phyloP scores from a whole-genome alignment of 2,888 invertebrate genomes.

The Drosophila demipolita region DNA sequence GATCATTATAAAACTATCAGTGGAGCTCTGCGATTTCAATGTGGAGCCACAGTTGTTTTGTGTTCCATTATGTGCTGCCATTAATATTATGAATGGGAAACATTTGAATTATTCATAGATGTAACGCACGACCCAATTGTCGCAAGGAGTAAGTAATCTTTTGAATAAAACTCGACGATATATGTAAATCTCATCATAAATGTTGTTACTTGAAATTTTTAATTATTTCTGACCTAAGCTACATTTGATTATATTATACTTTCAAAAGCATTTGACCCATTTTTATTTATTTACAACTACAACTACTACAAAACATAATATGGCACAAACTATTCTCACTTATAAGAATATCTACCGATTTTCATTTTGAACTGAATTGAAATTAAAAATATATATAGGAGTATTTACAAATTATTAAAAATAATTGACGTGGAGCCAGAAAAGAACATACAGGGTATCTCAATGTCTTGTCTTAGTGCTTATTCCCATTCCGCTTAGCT shows the following conservation, averaged over 20 bases:
- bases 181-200: background rate
- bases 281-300: background rate
- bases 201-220: background rate
- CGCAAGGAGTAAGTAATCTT: constrained; percentile 51
- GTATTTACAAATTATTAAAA: background rate
- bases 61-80: constrained; percentile 66
- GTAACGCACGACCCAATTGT: constrained; percentile 61
- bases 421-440: background rate
- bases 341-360: background rate
- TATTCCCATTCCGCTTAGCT: background rate
- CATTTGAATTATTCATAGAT: constrained; percentile 73
- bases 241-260: background rate
- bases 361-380: background rate
- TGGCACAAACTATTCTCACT: background rate
- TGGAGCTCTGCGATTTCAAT: constrained; percentile 4
- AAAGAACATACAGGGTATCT: constrained; percentile 20
- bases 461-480: background rate
- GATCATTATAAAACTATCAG: constrained; percentile 80
- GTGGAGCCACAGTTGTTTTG: constrained; percentile 46
- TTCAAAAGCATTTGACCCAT: background rate
- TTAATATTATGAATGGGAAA: constrained; percentile 59
- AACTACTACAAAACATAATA: background rate
- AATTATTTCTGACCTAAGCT: background rate
- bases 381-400: background rate
- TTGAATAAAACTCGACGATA: constrained; percentile 3